These are phyloP conservation scores for Apamea monoglypha DNA, from an alignment of 2,888 invertebrate genomes.

Conservation along the genomic window DNA sequence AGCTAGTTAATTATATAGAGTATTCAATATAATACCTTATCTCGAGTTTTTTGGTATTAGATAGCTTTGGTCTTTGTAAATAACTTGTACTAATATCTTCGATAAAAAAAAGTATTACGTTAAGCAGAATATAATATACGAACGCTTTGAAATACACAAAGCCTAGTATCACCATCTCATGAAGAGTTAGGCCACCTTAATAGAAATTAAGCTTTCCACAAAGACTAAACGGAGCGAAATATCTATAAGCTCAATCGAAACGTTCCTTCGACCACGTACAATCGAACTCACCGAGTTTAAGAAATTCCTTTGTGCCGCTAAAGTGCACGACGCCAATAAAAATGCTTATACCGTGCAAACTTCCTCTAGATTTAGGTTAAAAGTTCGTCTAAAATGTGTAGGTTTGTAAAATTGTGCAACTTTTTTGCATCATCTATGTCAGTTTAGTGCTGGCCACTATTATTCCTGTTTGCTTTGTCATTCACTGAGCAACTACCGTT, in stretches of 20 bases:
- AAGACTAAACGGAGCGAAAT: slow-evolving; percentile 27
- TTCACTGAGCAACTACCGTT: not conserved
- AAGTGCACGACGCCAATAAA: slow-evolving; percentile 62
- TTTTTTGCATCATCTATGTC: not conserved
- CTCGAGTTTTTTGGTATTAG: not conserved
- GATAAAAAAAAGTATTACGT: not conserved
- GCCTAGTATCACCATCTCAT: not conserved
- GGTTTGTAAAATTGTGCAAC: not conserved
- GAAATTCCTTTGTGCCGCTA: slow-evolving; percentile 66
- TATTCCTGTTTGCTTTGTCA: not conserved
- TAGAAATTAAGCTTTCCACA: not conserved
- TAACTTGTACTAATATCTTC: not conserved
- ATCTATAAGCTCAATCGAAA: slow-evolving; percentile 35
- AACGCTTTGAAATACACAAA: not conserved
- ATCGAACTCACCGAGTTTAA: slow-evolving; percentile 50
- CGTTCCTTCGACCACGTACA: slow-evolving; percentile 38
- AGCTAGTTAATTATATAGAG: not conserved
- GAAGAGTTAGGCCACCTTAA: not conserved
- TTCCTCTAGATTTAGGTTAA: slow-evolving; percentile 29
- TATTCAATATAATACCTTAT: not conserved
- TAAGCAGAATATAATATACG: not conserved
- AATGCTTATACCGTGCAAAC: slow-evolving; percentile 58
- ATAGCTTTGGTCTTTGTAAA: not conserved
- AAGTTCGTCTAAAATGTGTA: not conserved
- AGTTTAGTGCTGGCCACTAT: not conserved